Evolutionary conservation across 2,113 vertebrate genomes (phyloP).

Genomic region (Saccopteryx leptura): DNA sequence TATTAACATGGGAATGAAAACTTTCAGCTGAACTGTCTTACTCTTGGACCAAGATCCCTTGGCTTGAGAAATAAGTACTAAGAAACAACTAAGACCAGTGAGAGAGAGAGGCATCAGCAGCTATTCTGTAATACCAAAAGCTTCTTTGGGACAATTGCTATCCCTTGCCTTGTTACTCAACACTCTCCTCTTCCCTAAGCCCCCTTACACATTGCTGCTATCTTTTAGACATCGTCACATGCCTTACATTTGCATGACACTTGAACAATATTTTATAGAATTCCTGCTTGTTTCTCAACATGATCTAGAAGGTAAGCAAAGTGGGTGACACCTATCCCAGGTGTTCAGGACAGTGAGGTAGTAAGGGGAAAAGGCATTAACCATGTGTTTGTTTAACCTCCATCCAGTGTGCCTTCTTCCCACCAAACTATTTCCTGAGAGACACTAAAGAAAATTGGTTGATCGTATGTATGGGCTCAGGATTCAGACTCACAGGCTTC

Average conservation of each 20-base stretch:
- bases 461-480: background rate
- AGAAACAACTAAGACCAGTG: background rate
- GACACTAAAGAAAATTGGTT: background rate
- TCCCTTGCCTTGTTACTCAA: background rate
- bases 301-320: background rate
- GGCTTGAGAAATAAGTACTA: conserved; percentile 24
- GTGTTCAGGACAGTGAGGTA: background rate
- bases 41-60: background rate
- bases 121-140: background rate
- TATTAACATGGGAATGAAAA: conserved; percentile 34
- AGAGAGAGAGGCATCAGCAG: background rate
- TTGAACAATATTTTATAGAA: background rate
- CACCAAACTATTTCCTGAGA: background rate
- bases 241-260: background rate
- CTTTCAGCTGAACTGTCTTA: conserved; percentile 25
- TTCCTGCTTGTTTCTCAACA: conserved; percentile 22
- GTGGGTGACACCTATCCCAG: background rate
- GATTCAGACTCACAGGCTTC: background rate
- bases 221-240: background rate
- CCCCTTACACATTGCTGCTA: too few relatives aligned
- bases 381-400: background rate
- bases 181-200: background rate
- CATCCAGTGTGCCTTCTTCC: background rate
- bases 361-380: background rate
- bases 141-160: background rate